Evolutionary conservation across 2,113 vertebrate genomes (phyloP).

Genomic region (Sterna hirundo): DNA sequence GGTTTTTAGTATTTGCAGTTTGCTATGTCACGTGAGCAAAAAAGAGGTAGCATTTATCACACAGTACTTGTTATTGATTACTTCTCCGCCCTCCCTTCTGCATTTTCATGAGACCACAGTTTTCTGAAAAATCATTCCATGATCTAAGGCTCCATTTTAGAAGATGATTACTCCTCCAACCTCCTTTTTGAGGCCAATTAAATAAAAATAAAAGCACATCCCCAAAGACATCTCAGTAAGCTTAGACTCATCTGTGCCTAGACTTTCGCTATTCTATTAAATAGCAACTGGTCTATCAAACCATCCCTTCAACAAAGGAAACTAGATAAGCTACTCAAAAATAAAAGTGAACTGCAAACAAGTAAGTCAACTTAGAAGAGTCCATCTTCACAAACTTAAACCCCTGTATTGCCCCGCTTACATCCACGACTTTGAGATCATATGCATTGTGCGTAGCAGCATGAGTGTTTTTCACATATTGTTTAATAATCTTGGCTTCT

Average conservation of each 20-base stretch:
- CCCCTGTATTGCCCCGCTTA: conserved; percentile 63
- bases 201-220: background rate
- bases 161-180: background rate
- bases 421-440: conserved; percentile 91
- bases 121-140: background rate
- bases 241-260: background rate
- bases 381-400: background rate
- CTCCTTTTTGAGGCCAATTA: background rate
- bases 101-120: background rate
- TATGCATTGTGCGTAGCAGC: conserved; percentile 96
- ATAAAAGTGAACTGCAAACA: background rate
- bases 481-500: conserved; percentile 87
- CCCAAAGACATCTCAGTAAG: background rate
- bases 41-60: background rate
- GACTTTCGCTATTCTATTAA: background rate
- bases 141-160: background rate
- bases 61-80: background rate
- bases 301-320: background rate
- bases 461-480: conserved; percentile 97
- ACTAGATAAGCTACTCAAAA: background rate
- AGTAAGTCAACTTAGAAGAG: background rate
- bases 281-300: background rate
- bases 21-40: background rate
- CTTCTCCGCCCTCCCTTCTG: background rate
- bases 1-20: background rate